These are phyloP conservation scores for Phalacrocorax brasilianus DNA, from an alignment of 2,113 vertebrate genomes.

Conservation along the genomic window DNA sequence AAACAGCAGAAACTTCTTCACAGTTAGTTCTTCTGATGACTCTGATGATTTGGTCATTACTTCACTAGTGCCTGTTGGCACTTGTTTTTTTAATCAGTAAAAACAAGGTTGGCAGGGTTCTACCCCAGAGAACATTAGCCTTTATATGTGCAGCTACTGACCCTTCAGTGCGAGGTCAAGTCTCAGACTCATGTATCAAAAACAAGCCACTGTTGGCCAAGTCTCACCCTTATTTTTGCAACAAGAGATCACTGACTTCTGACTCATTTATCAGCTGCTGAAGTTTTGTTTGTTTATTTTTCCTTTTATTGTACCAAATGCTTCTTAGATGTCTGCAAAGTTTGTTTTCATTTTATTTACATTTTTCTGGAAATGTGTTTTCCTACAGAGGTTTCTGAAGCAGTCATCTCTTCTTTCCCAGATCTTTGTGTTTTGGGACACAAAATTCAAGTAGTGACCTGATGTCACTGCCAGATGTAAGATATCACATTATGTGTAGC, in stretches of 20 bases:
- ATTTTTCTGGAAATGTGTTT: conserved; percentile 20
- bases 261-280: conserved; percentile 46
- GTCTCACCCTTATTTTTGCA: conserved; percentile 29
- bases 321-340: conserved; percentile 12
- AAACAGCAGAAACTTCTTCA: neutral
- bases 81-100: neutral
- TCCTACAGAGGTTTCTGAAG: neutral
- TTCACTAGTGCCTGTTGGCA: neutral
- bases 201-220: neutral
- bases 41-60: neutral
- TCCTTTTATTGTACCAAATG: neutral
- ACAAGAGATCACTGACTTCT: conserved; percentile 1
- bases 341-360: conserved; percentile 23
- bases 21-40: neutral
- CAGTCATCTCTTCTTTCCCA: neutral
- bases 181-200: neutral
- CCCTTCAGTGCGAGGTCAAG: neutral
- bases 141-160: neutral
- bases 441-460: neutral
- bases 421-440: neutral
- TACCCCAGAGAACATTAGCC: neutral
- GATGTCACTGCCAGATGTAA: conserved; percentile 21
- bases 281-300: conserved; percentile 42
- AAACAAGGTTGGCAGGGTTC: neutral
- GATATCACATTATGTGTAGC: neutral